phyloP scores from a whole-genome alignment of 1,140 invertebrate genomes.

The Pseudomyrmex flavicornis region DNA sequence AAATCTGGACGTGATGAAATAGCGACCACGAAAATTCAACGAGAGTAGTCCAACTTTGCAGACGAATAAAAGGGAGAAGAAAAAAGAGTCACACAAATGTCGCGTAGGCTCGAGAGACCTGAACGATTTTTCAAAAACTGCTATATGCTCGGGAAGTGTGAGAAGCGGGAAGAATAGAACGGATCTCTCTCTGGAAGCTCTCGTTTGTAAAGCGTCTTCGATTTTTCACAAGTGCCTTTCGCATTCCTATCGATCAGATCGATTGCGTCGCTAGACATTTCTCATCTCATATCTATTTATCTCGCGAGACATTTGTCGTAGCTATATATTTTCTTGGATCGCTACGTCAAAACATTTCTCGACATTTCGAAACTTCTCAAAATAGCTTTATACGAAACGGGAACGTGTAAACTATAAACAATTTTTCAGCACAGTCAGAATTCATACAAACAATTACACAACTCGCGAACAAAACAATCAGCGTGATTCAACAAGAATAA shows the following conservation, averaged over 20 bases:
- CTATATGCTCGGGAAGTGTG: not conserved
- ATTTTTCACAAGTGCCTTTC: constrained; percentile 7
- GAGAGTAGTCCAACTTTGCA: constrained; percentile 31
- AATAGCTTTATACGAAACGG: not conserved
- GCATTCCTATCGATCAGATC: constrained; percentile 34
- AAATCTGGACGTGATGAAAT: constrained; percentile 65
- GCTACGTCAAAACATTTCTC: constrained; percentile 2
- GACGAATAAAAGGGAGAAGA: constrained; percentile 11
- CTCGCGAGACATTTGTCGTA: not conserved
- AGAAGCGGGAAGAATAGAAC: not conserved
- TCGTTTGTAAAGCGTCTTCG: not conserved
- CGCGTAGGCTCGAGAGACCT: not conserved
- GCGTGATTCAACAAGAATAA: not conserved
- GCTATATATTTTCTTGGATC: not conserved
- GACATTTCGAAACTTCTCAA: not conserved
- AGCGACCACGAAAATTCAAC: constrained; percentile 67
- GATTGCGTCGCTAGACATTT: not conserved
- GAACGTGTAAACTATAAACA: not conserved
- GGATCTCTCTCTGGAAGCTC: not conserved
- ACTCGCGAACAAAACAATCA: not conserved
- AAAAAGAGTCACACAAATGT: not conserved
- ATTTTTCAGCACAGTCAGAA: not conserved
- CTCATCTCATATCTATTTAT: constrained; percentile 11
- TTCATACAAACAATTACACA: not conserved
- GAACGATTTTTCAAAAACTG: constrained; percentile 31